These are phyloP conservation scores for Pomacea canaliculata DNA, from an alignment of 2,888 invertebrate species.

Conservation along the genomic window DNA sequence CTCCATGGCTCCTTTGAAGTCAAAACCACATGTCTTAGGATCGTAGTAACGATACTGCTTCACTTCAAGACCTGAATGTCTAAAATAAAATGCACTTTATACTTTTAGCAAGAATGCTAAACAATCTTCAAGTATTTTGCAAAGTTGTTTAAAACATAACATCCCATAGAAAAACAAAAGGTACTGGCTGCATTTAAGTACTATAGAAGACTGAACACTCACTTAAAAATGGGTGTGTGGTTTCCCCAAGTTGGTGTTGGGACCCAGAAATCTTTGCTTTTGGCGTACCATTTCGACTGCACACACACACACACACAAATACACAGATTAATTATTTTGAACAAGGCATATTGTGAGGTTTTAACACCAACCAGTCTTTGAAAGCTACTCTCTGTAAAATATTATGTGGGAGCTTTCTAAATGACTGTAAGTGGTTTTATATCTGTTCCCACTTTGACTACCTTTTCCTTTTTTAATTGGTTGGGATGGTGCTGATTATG, in stretches of 20 bases:
- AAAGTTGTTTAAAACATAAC: too few species aligned
- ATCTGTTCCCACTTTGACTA: too few species aligned
- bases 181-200: too few species aligned
- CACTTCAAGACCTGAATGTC: slow-evolving; percentile 83
- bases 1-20: slow-evolving; percentile 88
- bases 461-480: too few species aligned
- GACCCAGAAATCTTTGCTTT: slow-evolving; percentile 84
- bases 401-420: too few species aligned
- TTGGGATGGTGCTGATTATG: too few species aligned
- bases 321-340: too few species aligned
- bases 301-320: slow-evolving; percentile 9
- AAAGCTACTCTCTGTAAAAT: too few species aligned
- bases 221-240: slow-evolving; percentile 93
- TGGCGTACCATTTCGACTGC: slow-evolving; percentile 70
- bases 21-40: slow-evolving; percentile 91
- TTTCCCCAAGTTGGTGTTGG: slow-evolving; percentile 99
- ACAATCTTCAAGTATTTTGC: background rate
- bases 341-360: too few species aligned
- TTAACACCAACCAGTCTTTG: too few species aligned
- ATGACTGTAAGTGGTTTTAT: too few species aligned
- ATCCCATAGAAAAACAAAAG: too few species aligned
- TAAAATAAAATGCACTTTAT: slow-evolving; percentile 40
- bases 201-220: slow-evolving; percentile 40
- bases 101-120: background rate
- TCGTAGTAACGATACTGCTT: slow-evolving; percentile 95